A percentile compares a stretch with the other conserved stretches of the same genome.
Evolutionary conservation across 2,797 vertebrate species (phyloP).

Genomic region (Poecilia velifera): DNA sequence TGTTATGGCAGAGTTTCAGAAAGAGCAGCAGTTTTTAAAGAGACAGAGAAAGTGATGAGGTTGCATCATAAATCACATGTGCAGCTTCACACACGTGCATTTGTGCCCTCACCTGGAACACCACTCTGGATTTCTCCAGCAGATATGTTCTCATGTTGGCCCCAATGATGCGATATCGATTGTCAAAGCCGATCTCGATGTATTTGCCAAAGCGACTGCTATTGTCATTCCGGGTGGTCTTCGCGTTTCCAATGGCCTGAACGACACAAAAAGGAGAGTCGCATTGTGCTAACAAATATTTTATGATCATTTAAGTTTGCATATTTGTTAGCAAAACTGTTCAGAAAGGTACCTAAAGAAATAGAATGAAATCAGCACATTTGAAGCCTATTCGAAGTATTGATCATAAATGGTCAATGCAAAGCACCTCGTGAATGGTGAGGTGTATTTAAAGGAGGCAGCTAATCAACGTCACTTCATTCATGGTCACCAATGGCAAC

Average conservation of each 20-base stretch:
- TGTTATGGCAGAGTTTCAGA: too few species aligned
- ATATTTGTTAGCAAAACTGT: background rate
- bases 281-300: background rate
- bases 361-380: background rate
- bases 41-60: background rate
- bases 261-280: background rate
- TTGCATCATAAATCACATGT: background rate
- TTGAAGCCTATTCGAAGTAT: background rate
- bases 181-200: conserved; percentile 98
- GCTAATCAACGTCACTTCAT: too few species aligned
- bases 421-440: too few species aligned
- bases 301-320: background rate
- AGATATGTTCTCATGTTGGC: conserved; percentile 99
- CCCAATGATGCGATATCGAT: conserved; percentile 91
- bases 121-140: conserved; percentile 96
- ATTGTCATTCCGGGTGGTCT: conserved; percentile 98
- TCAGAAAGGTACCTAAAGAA: background rate
- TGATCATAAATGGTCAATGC: too few species aligned
- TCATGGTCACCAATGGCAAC: too few species aligned
- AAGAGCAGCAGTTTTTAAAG: background rate
- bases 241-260: conserved; percentile 97
- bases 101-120: conserved; percentile 90
- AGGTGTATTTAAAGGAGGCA: too few species aligned
- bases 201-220: conserved; percentile 99
- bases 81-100: background rate